Evolutionary conservation across 2,888 invertebrate species (phyloP).

Genomic region (Cheilosia grossa): DNA sequence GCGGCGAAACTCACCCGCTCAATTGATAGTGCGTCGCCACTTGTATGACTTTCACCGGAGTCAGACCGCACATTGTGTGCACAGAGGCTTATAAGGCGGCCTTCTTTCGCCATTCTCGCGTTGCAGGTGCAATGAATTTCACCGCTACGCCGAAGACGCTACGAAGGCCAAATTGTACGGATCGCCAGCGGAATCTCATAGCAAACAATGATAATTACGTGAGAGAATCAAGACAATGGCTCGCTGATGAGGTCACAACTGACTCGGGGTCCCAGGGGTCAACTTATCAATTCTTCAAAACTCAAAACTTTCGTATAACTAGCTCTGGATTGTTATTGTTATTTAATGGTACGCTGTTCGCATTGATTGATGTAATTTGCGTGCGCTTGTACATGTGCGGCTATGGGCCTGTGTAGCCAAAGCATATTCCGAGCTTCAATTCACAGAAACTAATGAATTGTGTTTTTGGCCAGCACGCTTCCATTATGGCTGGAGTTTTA

Average conservation of each 20-base stretch:
- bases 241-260: slow-evolving; percentile 12
- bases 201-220: background rate
- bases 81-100: slow-evolving; percentile 1
- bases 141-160: background rate
- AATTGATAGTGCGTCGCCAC: slow-evolving; percentile 50
- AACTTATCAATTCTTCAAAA: slow-evolving; percentile 8
- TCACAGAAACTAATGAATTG: slow-evolving; percentile 2
- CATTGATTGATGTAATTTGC: slow-evolving; percentile 33
- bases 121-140: slow-evolving; percentile 24
- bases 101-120: slow-evolving; percentile 8
- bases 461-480: background rate
- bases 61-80: background rate
- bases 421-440: background rate
- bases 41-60: slow-evolving; percentile 55
- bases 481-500: background rate
- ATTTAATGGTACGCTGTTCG: slow-evolving; percentile 24
- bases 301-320: slow-evolving; percentile 1
- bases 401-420: background rate
- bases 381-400: background rate
- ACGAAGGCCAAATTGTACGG: too few species aligned
- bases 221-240: slow-evolving; percentile 3
- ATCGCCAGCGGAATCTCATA: background rate
- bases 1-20: background rate
- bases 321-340: slow-evolving; percentile 20
- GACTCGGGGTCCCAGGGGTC: slow-evolving; percentile 11